A percentile compares a stretch with the other conserved stretches of the same genome.
Evolutionary conservation across 1,140 invertebrate species (phyloP).

Genomic region (Bombus turneri): DNA sequence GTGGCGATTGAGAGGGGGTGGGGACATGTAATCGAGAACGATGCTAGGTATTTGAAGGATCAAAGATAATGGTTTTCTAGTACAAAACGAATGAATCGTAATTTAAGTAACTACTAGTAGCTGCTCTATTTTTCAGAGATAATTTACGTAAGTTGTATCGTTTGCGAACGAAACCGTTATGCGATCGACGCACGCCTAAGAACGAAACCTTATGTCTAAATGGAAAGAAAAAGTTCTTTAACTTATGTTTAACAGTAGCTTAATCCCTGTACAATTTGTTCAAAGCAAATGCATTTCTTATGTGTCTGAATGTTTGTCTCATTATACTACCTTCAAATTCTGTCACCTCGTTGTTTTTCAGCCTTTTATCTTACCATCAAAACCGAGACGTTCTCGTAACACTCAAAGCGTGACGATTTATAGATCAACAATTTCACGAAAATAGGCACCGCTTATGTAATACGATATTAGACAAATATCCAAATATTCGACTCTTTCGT

Average conservation of each 20-base stretch:
- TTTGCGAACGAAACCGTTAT: conserved; percentile 36
- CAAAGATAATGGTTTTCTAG: conserved; percentile 58
- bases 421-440: conserved; percentile 24
- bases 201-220: conserved; percentile 8
- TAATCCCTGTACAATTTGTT: conserved; percentile 64
- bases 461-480: background rate
- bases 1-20: too few species aligned
- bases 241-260: conserved; percentile 43
- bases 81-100: conserved; percentile 62
- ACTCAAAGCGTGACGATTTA: conserved; percentile 4
- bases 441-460: conserved; percentile 30
- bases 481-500: conserved; percentile 8
- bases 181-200: conserved; percentile 28
- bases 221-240: background rate
- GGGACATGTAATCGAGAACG: background rate
- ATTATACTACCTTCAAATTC: conserved; percentile 41
- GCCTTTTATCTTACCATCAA: background rate
- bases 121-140: conserved; percentile 41
- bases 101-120: conserved; percentile 58
- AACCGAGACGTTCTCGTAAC: background rate
- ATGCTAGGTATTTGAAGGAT: conserved; percentile 5
- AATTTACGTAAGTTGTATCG: conserved; percentile 47
- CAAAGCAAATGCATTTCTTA: conserved; percentile 62
- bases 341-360: conserved; percentile 15
- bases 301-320: conserved; percentile 57